Evolutionary conservation across 2,888 invertebrate genomes (phyloP).

Genomic region (Peribatodes rhomboidaria): DNA sequence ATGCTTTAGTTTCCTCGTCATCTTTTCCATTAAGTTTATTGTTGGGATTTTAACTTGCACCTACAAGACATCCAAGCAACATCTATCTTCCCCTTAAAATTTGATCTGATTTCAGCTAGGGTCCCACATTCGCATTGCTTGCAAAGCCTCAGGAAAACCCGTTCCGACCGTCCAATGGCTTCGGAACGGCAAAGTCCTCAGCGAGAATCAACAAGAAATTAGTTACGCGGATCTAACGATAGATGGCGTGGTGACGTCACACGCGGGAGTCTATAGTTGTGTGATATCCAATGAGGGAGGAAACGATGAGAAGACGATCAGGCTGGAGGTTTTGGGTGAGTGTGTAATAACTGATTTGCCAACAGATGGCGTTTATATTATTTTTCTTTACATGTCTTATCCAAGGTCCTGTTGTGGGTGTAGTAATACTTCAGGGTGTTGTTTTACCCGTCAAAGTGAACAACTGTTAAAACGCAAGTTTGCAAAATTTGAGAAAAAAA

Average conservation of each 20-base stretch:
- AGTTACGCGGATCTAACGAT: conserved; percentile 70
- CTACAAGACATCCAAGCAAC: too few relatives aligned
- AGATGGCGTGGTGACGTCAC: conserved; percentile 45
- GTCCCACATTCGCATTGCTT: conserved; percentile 70
- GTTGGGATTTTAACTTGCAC: too few relatives aligned
- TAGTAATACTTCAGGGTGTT: too few relatives aligned
- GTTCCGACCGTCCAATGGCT: conserved; percentile 87
- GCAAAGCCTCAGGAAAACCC: conserved; percentile 87
- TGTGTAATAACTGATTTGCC: not conserved
- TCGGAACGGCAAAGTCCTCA: conserved; percentile 69
- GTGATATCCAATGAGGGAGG: conserved; percentile 10
- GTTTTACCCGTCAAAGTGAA: too few relatives aligned
- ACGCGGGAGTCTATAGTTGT: not conserved
- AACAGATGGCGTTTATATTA: conserved; percentile 51
- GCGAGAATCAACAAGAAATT: conserved; percentile 58
- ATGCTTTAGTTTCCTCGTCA: too few relatives aligned
- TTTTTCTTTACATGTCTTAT: too few relatives aligned
- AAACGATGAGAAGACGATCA: not conserved
- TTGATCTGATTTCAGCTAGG: conserved; percentile 59
- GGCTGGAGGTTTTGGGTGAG: conserved; percentile 13
- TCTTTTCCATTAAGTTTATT: too few relatives aligned
- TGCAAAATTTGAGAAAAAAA: too few relatives aligned
- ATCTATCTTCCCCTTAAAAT: not conserved
- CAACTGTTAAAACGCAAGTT: too few relatives aligned
- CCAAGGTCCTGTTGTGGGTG: too few relatives aligned